Evolutionary conservation across 37 sponge, comb jelly and placozoan genomes (phyloP).

Genomic region (Diacarnus erythraeanus): DNA sequence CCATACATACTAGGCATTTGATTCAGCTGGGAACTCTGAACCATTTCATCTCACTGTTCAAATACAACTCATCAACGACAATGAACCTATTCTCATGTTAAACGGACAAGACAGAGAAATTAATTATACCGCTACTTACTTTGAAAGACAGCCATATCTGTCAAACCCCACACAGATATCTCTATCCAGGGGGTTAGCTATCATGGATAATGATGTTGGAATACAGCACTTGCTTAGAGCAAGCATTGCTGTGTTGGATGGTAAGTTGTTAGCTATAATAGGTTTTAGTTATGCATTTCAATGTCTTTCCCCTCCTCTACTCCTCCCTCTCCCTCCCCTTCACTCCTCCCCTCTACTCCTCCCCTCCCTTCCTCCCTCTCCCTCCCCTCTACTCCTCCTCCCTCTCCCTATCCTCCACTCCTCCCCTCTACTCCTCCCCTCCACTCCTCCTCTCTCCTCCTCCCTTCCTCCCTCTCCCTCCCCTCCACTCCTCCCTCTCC

Average conservation of each 20-base stretch:
- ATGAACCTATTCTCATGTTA: conserved; percentile 31
- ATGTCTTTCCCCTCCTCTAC: background rate
- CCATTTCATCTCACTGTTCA: conserved; percentile 6
- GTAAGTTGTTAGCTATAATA: conserved; percentile 14
- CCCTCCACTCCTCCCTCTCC: no score
- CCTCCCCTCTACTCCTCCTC: no score
- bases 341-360: background rate
- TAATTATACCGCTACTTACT: conserved; percentile 7
- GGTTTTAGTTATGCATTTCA: background rate
- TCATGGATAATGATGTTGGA: conserved; percentile 45
- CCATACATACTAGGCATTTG: conserved; percentile 30
- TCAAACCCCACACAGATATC: conserved; percentile 27
- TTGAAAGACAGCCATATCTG: conserved; percentile 18
- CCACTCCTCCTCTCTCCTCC: background rate
- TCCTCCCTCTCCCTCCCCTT: background rate
- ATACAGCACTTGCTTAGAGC: background rate
- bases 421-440: background rate
- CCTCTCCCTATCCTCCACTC: no score
- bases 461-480: background rate
- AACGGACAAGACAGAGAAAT: background rate
- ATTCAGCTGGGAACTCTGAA: conserved; percentile 7
- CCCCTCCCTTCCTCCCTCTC: background rate
- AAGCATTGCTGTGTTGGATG: background rate
- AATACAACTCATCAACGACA: conserved; percentile 49
- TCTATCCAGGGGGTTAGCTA: conserved; percentile 14